Evolutionary conservation across 2,797 vertebrate genomes (phyloP).

Genomic region (Paedocypris micromegethes): DNA sequence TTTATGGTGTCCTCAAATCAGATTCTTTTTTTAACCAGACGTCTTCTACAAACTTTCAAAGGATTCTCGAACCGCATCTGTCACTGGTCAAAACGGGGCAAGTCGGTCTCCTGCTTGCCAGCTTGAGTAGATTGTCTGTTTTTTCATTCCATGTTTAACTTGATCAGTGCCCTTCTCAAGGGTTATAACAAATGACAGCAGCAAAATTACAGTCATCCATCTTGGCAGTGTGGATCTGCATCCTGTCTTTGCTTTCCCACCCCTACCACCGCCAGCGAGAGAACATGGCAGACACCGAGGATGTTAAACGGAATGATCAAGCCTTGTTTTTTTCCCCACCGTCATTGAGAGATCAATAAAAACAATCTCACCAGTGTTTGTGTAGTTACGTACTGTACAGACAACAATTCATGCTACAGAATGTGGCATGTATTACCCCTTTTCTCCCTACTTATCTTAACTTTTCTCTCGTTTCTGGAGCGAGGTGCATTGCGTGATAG

Average conservation of each 20-base stretch:
- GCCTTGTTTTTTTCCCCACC: not conserved
- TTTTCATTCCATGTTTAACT: constrained; percentile 62
- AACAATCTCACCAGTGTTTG: constrained; percentile 7
- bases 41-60: constrained; percentile 18
- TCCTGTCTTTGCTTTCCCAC: constrained; percentile 33
- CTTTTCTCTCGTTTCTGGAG: too few species aligned
- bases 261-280: constrained; percentile 18
- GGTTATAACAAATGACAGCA: constrained; percentile 63
- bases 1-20: too few species aligned
- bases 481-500: constrained; percentile 21
- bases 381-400: not conserved
- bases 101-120: constrained; percentile 43
- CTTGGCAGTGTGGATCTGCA: constrained; percentile 46
- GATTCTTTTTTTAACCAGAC: not conserved
- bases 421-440: not conserved
- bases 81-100: constrained; percentile 34
- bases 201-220: constrained; percentile 70
- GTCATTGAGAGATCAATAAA: not conserved
- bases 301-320: constrained; percentile 9
- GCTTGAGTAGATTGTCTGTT: constrained; percentile 57
- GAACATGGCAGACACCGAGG: constrained; percentile 15
- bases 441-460: too few species aligned
- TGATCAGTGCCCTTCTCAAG: constrained; percentile 64
- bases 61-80: constrained; percentile 23
- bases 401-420: not conserved